A percentile compares a stretch with the other conserved stretches of the same genome.
These are phyloP conservation scores for Drosophila percnosoma DNA, from an alignment of 2,888 invertebrate species.

Conservation along the genomic window DNA sequence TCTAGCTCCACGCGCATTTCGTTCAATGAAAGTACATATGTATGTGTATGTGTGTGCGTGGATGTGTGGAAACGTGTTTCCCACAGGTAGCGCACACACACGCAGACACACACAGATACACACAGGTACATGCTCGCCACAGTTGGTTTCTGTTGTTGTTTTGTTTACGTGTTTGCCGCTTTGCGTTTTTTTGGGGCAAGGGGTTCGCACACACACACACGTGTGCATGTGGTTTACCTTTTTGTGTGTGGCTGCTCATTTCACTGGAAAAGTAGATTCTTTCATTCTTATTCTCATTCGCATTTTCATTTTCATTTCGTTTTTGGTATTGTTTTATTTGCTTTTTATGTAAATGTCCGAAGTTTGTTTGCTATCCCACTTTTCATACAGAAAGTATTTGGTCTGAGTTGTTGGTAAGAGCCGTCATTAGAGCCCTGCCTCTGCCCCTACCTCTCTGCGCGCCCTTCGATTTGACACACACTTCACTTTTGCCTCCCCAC, in stretches of 20 bases:
- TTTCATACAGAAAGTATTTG: constrained; percentile 2
- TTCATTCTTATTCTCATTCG: constrained; percentile 16
- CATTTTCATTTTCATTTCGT: constrained; percentile 39
- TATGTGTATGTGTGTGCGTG: background rate
- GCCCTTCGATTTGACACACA: constrained; percentile 4
- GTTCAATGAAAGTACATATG: constrained; percentile 28
- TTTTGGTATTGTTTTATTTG: constrained; percentile 58
- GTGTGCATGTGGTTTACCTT: constrained; percentile 21
- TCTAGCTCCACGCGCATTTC: constrained; percentile 24
- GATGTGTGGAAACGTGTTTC: constrained; percentile 66
- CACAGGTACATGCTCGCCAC: constrained; percentile 34
- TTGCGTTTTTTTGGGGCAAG: constrained; percentile 8
- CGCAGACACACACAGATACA: constrained; percentile 6
- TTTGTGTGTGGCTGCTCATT: constrained; percentile 23
- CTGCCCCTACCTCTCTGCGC: background rate
- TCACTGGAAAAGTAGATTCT: constrained; percentile 45
- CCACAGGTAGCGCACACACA: constrained; percentile 64
- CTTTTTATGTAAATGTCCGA: constrained; percentile 50
- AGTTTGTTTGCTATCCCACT: constrained; percentile 30
- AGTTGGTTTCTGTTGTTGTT: constrained; percentile 54
- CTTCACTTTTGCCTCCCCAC: background rate
- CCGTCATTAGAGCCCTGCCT: constrained; percentile 2
- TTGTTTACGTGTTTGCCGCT: constrained; percentile 29
- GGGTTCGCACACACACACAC: constrained; percentile 11
- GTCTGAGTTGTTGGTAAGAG: background rate